Base-by-base conservation (phyloP, 2,888 invertebrate species). In the Erynnis tages region DNA sequence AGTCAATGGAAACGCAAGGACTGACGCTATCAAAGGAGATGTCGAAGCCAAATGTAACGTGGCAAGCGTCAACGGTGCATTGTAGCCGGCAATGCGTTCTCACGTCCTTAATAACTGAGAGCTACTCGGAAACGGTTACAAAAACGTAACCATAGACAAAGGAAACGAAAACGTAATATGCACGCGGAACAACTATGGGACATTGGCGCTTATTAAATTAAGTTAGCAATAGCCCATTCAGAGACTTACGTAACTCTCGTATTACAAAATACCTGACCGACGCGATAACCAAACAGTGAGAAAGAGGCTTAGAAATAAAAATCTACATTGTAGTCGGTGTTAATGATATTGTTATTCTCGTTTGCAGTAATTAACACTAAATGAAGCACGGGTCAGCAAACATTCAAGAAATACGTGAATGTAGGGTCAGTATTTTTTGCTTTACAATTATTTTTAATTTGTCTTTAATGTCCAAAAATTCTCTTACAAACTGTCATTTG, bases 91-190 rank as follows among this genome's bases (percentile, higher is more conserved):
- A 44, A 56, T 64, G 40, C 32, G 66, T 86, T 88, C 88, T 76
- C 88, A 89, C 87, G 87, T 89, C 78, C 86, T 70, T 87, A 87
- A 83, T 87, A 83, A 78, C 73, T 65, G 71, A 72, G 68, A 74
- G 77, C 41, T 43, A 50, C 32, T 84, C 84, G 86, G 86, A 86
- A 86, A 83, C 71, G 69, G 71, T 81, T 80, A 84, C 84, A 88
- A 86, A 86, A 87, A 85, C 82, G 67, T 67, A 82, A 73, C 63
- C 67, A 70, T 69, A 80, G 76, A 85, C 86, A 86, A 86, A 86
- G 79, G 76, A 80, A 82, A 79, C 72, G 78, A 72, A 82, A 83
- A 82, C 75, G 73, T 78, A 78, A 74, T 71, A 75, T 58, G 55
- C 57, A 59, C 69, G 72, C 70, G 75, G 76, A 78, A 76, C 75